Evolutionary conservation across 2,797 vertebrate species (phyloP).

Genomic region (Helicolenus hilgendorfi): DNA sequence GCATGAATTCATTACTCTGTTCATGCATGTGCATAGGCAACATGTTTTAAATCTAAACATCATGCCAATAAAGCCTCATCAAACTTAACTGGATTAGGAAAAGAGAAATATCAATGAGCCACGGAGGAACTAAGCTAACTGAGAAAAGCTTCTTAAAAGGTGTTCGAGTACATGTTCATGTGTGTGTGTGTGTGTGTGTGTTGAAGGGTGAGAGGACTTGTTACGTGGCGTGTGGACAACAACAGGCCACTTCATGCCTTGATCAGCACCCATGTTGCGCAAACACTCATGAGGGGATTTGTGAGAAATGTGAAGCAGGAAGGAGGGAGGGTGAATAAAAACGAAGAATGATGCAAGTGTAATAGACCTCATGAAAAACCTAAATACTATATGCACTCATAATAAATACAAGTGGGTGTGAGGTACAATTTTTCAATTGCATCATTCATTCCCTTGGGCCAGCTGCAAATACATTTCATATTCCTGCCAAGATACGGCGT

Average conservation of each 20-base stretch:
- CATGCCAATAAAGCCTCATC: not conserved
- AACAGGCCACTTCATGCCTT: slow-evolving; percentile 78
- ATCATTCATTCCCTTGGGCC: not conserved
- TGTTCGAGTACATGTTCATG: slow-evolving; percentile 16
- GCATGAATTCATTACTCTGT: not conserved
- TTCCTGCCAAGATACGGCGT: not conserved
- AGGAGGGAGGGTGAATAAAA: not conserved
- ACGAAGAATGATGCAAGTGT: slow-evolving; percentile 1
- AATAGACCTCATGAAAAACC: not conserved
- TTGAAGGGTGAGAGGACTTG: not conserved
- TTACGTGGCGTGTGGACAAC: slow-evolving; percentile 65
- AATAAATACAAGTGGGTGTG: not conserved
- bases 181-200: slow-evolving; percentile 22
- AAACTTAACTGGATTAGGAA: not conserved
- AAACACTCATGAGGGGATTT: slow-evolving; percentile 75
- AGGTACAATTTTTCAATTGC: not conserved
- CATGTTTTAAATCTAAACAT: not conserved
- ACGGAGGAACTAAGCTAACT: not conserved
- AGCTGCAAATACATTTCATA: not conserved
- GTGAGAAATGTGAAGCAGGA: slow-evolving; percentile 8
- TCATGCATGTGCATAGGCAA: not conserved
- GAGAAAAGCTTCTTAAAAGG: slow-evolving; percentile 71
- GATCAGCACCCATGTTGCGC: slow-evolving; percentile 73
- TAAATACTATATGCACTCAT: not conserved
- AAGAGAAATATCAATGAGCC: not conserved